These are phyloP conservation scores for Steinernema scapterisci DNA, from an alignment of 2,888 invertebrate genomes.

Conservation along the genomic window DNA sequence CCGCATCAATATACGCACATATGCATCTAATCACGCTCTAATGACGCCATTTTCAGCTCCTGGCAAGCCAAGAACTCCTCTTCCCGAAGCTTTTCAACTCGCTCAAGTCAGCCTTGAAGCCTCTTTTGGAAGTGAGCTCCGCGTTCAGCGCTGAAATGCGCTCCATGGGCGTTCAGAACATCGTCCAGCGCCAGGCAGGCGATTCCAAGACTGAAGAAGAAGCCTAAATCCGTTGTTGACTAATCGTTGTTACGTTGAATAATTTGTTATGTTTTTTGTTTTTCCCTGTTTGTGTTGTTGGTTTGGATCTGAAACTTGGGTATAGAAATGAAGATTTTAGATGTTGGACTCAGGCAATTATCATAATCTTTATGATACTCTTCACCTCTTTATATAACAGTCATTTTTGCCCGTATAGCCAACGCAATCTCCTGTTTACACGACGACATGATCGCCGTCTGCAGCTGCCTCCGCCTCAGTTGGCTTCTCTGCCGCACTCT, in stretches of 20 bases:
- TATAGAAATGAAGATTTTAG: too few species aligned
- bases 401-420: conserved; percentile 52
- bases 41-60: conserved; percentile 42
- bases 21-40: too few species aligned
- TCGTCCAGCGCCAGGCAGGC: conserved; percentile 38
- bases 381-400: conserved; percentile 44
- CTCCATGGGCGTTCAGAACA: conserved; percentile 49
- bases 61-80: conserved; percentile 53
- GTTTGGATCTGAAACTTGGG: neutral
- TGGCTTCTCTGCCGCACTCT: conserved; percentile 71
- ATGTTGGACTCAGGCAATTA: too few species aligned
- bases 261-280: neutral
- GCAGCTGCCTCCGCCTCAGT: conserved; percentile 71
- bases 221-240: neutral
- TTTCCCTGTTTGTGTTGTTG: too few species aligned
- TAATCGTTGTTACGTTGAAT: neutral
- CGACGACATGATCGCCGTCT: conserved; percentile 49
- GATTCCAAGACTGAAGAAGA: too few species aligned
- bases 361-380: too few species aligned
- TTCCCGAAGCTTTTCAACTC: conserved; percentile 56
- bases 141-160: conserved; percentile 53
- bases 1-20: too few species aligned
- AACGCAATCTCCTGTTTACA: conserved; percentile 51
- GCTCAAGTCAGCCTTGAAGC: conserved; percentile 45
- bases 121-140: conserved; percentile 35